phyloP scores from a whole-genome alignment of 37 sponge, comb jelly and placozoan genomes.

The Beroe forskalii region DNA sequence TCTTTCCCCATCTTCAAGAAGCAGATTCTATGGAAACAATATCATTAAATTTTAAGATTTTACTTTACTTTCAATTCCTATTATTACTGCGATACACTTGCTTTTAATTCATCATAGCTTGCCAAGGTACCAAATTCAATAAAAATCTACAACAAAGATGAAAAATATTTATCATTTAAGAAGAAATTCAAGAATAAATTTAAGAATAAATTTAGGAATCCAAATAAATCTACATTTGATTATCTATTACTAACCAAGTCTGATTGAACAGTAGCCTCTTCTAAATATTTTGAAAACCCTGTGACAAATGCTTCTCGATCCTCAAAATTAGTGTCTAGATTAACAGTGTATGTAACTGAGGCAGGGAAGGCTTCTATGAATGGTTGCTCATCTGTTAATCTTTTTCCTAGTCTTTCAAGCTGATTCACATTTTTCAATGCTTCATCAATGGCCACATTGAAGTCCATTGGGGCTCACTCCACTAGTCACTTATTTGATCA shows the following conservation, averaged over 20 bases:
- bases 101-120: too few species aligned
- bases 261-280: constrained; percentile 95
- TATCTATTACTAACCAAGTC: constrained; percentile 87
- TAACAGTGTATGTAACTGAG: constrained; percentile 90
- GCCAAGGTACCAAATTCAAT: neutral
- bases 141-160: neutral
- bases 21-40: constrained; percentile 79
- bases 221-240: too few species aligned
- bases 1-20: constrained; percentile 88
- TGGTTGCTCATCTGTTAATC: constrained; percentile 96
- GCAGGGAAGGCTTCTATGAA: constrained; percentile 88
- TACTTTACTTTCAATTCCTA: neutral
- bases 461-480: too few species aligned
- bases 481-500: too few species aligned
- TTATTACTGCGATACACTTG: too few species aligned
- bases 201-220: too few species aligned
- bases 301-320: constrained; percentile 96
- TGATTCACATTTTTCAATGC: constrained; percentile 81
- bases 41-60: constrained; percentile 16
- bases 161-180: neutral
- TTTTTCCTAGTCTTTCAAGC: constrained; percentile 75
- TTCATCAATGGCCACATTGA: constrained; percentile 75
- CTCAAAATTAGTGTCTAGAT: constrained; percentile 97
- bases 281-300: constrained; percentile 88
- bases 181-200: neutral